These are phyloP conservation scores for Hemiscyllium ocellatum DNA, from an alignment of 2,113 vertebrate species.

Conservation along the genomic window DNA sequence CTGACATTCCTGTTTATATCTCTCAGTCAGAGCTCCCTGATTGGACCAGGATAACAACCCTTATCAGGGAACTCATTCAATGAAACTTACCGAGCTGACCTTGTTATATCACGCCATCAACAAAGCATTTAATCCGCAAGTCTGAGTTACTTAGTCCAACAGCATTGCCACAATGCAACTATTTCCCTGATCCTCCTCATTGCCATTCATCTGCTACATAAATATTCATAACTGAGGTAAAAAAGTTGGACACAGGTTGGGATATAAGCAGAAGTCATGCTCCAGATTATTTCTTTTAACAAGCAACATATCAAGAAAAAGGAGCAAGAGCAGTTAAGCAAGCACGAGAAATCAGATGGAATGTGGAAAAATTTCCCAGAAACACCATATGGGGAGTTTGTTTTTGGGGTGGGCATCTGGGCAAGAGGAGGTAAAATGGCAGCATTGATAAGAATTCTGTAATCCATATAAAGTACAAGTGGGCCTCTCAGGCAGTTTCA, in stretches of 20 bases:
- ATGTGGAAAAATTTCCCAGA: not conserved
- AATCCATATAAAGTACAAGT: not conserved
- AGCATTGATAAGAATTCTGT: not conserved
- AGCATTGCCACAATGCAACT: too few species aligned
- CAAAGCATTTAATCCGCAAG: too few species aligned
- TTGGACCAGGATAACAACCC: too few species aligned
- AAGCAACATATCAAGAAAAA: not conserved
- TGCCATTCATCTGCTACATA: not conserved
- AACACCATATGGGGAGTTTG: not conserved
- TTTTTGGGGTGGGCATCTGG: not conserved
- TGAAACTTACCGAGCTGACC: too few species aligned
- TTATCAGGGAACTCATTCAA: too few species aligned
- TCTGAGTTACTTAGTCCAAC: too few species aligned
- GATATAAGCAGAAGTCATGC: not conserved
- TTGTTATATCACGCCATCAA: too few species aligned
- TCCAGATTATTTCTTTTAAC: not conserved
- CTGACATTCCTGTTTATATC: too few species aligned
- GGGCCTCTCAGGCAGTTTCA: not conserved
- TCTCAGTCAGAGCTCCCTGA: too few species aligned
- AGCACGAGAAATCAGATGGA: not conserved
- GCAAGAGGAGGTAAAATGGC: not conserved
- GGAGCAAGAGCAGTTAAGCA: not conserved
- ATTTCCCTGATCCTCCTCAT: too few species aligned
- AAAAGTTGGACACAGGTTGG: not conserved
- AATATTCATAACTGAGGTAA: too few species aligned